Evolutionary conservation across 2,113 vertebrate genomes (phyloP).

Genomic region (Rhinoderma darwinii): DNA sequence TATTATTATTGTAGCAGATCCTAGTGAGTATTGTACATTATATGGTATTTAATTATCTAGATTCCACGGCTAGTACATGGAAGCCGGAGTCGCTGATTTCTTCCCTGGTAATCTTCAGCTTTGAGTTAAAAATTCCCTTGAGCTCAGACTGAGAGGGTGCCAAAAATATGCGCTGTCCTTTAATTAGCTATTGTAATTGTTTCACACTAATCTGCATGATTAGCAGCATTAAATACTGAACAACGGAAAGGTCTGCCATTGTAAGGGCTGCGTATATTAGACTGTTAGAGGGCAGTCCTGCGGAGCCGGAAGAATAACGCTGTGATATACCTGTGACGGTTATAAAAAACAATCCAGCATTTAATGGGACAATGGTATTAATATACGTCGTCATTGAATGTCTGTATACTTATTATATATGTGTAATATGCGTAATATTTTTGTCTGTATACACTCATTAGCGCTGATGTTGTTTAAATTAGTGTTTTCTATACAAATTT

Average conservation of each 20-base stretch:
- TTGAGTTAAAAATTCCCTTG: slow-evolving; percentile 79
- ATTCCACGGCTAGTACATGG: slow-evolving; percentile 74
- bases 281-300: slow-evolving; percentile 1
- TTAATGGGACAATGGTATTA: background rate
- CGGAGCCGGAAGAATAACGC: background rate
- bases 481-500: too few species aligned
- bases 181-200: slow-evolving; percentile 86
- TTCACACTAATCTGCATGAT: slow-evolving; percentile 82
- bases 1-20: background rate
- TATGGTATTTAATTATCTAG: slow-evolving; percentile 75
- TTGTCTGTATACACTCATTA: background rate
- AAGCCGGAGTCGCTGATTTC: slow-evolving; percentile 72
- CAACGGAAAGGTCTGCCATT: slow-evolving; percentile 76
- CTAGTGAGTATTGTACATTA: background rate
- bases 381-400: background rate
- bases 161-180: slow-evolving; percentile 81
- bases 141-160: slow-evolving; percentile 75
- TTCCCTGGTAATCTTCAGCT: slow-evolving; percentile 60
- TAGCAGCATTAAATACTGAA: slow-evolving; percentile 84
- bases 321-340: background rate
- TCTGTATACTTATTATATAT: background rate
- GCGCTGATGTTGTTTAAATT: too few species aligned
- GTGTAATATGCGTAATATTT: background rate
- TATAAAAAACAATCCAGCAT: background rate
- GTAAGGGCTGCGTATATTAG: slow-evolving; percentile 19